Evolutionary conservation across 2,113 vertebrate genomes (phyloP).

Genomic region (Alectura lathami): DNA sequence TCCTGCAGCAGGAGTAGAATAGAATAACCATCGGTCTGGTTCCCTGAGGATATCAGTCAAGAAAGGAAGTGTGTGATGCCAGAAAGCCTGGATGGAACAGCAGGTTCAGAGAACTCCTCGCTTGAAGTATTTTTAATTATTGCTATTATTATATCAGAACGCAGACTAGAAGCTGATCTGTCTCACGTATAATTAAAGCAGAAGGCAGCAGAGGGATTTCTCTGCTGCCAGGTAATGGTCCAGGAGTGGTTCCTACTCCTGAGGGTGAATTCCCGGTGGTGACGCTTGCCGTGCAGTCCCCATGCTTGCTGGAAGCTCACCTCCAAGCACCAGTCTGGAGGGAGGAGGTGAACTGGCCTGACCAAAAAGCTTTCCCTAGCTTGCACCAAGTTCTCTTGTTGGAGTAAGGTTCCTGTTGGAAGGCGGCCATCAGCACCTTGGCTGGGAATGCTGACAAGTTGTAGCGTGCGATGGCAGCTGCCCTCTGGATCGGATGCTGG

Average conservation of each 20-base stretch:
- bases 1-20: neutral
- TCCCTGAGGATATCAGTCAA: conserved; percentile 42
- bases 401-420: conserved; percentile 34
- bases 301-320: neutral
- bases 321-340: accelerated
- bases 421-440: conserved; percentile 42
- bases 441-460: neutral
- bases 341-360: neutral
- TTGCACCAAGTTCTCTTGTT: neutral
- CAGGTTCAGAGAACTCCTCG: neutral
- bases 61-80: neutral
- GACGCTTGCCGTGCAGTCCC: neutral
- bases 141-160: conserved; percentile 8
- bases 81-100: conserved; percentile 23
- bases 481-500: neutral
- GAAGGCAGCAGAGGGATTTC: conserved; percentile 42
- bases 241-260: neutral
- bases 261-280: neutral
- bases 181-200: conserved; percentile 33
- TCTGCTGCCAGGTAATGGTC: neutral
- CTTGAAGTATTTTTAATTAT: conserved; percentile 60
- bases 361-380: neutral
- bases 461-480: neutral
- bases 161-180: neutral
- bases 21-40: neutral